These are phyloP conservation scores for Sminthurides aquaticus DNA, from an alignment of 2,888 invertebrate species.

Conservation along the genomic window DNA sequence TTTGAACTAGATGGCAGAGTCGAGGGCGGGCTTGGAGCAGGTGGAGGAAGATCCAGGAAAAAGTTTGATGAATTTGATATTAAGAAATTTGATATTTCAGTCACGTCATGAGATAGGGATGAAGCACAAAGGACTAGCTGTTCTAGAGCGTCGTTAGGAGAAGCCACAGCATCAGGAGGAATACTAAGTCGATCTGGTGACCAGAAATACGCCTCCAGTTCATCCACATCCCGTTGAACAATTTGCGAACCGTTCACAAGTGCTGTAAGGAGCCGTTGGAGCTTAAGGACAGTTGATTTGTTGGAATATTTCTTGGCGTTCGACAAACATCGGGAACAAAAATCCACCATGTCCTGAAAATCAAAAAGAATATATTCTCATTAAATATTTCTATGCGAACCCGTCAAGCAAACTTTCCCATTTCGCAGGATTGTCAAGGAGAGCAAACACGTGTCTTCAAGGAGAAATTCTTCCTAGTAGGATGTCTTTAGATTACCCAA, in stretches of 20 bases:
- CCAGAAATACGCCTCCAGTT: slow-evolving; percentile 71
- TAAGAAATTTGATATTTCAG: slow-evolving; percentile 63
- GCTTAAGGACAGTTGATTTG: slow-evolving; percentile 64
- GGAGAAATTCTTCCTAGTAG: no score
- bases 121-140: slow-evolving; percentile 79
- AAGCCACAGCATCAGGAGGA: slow-evolving; percentile 42
- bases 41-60: no score
- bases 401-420: no score
- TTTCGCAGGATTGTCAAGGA: no score
- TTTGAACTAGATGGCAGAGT: no score
- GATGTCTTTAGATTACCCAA: no score
- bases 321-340: slow-evolving; percentile 66
- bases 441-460: no score
- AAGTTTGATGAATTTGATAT: neutral
- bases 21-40: no score
- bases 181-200: slow-evolving; percentile 58
- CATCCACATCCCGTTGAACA: slow-evolving; percentile 67
- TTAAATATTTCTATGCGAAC: neutral
- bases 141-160: slow-evolving; percentile 66
- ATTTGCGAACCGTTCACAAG: slow-evolving; percentile 71
- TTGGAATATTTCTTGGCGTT: slow-evolving; percentile 50
- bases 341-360: slow-evolving; percentile 77
- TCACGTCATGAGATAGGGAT: slow-evolving; percentile 78
- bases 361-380: neutral
- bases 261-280: slow-evolving; percentile 70